Evolutionary conservation across 2,888 invertebrate genomes (phyloP).

Genomic region (Muschampia staudingeri): DNA sequence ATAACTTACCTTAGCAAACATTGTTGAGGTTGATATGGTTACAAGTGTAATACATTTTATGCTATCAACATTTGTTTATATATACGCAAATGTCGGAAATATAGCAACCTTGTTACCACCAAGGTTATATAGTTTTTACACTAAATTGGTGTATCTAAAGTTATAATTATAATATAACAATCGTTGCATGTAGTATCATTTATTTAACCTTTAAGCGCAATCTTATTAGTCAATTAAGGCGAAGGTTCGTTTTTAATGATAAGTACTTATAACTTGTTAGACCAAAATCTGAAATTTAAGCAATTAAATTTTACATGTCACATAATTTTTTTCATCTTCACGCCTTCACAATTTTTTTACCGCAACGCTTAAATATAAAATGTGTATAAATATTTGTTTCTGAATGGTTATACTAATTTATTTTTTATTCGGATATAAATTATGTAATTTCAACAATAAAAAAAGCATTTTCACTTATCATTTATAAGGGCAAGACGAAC

Average conservation of each 20-base stretch:
- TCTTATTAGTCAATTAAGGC: constrained; percentile 26
- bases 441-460: no score
- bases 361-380: no score
- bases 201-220: constrained; percentile 35
- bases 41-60: constrained; percentile 18
- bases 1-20: constrained; percentile 54
- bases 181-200: constrained; percentile 34
- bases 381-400: no score
- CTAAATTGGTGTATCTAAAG: constrained; percentile 45
- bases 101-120: constrained; percentile 27
- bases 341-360: no score
- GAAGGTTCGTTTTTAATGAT: constrained; percentile 29
- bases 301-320: no score
- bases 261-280: neutral
- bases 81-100: constrained; percentile 37
- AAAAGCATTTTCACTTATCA: neutral
- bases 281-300: neutral
- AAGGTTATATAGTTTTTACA: constrained; percentile 39
- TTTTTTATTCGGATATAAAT: no score
- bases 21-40: constrained; percentile 31
- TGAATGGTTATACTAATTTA: no score
- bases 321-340: no score
- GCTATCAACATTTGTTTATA: constrained; percentile 33
- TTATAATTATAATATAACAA: constrained; percentile 50
- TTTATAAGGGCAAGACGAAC: neutral